Percentiles rank a stretch among this genome's conserved stretches.
These are phyloP conservation scores for Thalassarche chlororhynchos DNA, from an alignment of 2,113 vertebrate genomes.

Conservation along the genomic window DNA sequence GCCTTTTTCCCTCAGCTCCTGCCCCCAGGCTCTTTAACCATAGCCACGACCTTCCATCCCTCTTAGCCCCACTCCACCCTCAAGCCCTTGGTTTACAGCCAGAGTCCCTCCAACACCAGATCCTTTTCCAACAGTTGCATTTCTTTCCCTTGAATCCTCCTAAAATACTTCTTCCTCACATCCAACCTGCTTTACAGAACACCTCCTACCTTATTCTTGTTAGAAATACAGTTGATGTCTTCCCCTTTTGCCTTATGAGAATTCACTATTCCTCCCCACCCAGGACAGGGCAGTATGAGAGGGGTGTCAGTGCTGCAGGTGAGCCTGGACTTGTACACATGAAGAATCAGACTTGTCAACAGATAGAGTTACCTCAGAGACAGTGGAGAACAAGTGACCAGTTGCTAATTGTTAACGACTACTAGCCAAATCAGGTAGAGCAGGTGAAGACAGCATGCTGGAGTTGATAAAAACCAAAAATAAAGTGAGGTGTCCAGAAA, in stretches of 20 bases:
- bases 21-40: background rate
- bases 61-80: background rate
- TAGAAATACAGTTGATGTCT: background rate
- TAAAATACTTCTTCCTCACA: background rate
- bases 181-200: background rate
- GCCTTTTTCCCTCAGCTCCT: background rate
- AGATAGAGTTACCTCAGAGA: background rate
- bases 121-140: background rate
- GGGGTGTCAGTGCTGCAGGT: background rate
- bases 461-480: background rate
- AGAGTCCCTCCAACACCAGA: background rate
- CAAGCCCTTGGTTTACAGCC: background rate
- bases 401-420: background rate
- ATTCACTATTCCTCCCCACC: background rate
- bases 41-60: background rate
- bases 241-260: background rate
- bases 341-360: background rate
- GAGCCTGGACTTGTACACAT: background rate
- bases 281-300: background rate
- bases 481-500: background rate
- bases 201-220: background rate
- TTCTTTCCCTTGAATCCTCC: background rate
- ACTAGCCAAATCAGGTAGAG: background rate
- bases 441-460: background rate
- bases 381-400: background rate